Evolutionary conservation across 2,888 invertebrate genomes (phyloP), one percentile per base, ranked within the genome.

Genomic region (Melipona beecheii): DNA sequence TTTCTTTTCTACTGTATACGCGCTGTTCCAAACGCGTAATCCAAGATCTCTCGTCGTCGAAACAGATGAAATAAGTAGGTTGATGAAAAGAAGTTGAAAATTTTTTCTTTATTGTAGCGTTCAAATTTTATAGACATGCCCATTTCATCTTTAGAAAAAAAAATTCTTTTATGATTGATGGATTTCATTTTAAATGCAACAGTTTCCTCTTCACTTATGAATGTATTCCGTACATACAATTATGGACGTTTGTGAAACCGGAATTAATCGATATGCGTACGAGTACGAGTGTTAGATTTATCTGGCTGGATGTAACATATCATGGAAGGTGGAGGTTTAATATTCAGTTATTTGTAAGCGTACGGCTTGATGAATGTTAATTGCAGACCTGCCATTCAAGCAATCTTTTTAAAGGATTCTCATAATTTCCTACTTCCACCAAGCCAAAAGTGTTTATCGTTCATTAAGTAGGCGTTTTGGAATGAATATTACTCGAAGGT

Each of bases 401-500:
- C 56, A 68, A 60, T 24, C 24, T 68, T 75, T 69, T 69, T 43
- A 54, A 31, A 68, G 15, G 77, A 79, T 76, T 75, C 76, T 69
- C 69, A 27, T 68, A 76, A 79, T 76, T 75, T 75, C n/a, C 77
- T 49, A 62, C 62, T 79, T 68, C 79, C 49, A 69, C 43, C 49
- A 43, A 62, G 31, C 54, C 31, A 62, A 58, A 78, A 62, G 62
- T 69, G 76, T 75, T 75, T 75, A 66, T 78, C 27, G 68, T 52
- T 76, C 49, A 69, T 31, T 68, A 62, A 78, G 68, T 76, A 68
- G 62, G 69, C 79, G 76, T 75, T 56, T 60, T 24, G 54, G 54
- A 62, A 69, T 69, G 68, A 79, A 52, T 21, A 60, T 62, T 43
- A 43, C 15, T 27, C 27, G 24, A 19, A 24, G 43, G 62, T 75